Base-by-base conservation (phyloP, 2,113 vertebrate genomes). In the Pelmatolapia mariae region DNA sequence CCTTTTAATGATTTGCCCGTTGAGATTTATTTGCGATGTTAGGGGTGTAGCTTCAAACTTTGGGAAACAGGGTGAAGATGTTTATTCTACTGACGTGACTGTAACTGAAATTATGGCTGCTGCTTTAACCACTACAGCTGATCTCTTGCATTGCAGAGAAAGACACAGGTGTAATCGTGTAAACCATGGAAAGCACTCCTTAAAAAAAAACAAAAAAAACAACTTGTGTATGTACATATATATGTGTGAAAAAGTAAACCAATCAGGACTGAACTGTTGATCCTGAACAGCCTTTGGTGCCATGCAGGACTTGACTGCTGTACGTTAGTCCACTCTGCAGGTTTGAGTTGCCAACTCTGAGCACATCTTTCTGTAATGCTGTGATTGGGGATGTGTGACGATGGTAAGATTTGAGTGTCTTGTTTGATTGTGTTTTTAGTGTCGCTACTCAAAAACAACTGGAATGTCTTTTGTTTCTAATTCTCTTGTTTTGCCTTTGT, bases 1-100 rank as follows among this genome's bases (percentile, higher is more conserved):
- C 2, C 16, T 93, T 92, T 84, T 78, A 86, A 83, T 33, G 7
- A 13, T 86, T 92, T 90, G 92, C 94, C 91, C 78, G 29, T 93
- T 92, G 93, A 95, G 95, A 95, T 95, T 95, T 85, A 29, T n/a
- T 76, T 81, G 57, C 29, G 9, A 40, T 82, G 81, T 10, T 38
- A 13, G 31, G 80, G 84, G 43, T 89, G 88, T 88, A 66, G 83
- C 83, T 84, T 40, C 33, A 91, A 84, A 89, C 87, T 93, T 93
- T 93, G 85, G 83, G 80, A 86, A 80, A 92, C 86, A 89, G 91
- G 90, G 87, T 92, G 85, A 86, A 85, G 73, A 81, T 40, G 36
- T 82, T 61, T 47, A 40, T 87, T 73, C 87, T 86, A 10, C 91
- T 87, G 85, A 53, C 80, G 3, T 36, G 36, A 89, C 68, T 76